phyloP scores from a whole-genome alignment of 2,888 invertebrate genomes.

The Branchipolynoe longqiensis region DNA sequence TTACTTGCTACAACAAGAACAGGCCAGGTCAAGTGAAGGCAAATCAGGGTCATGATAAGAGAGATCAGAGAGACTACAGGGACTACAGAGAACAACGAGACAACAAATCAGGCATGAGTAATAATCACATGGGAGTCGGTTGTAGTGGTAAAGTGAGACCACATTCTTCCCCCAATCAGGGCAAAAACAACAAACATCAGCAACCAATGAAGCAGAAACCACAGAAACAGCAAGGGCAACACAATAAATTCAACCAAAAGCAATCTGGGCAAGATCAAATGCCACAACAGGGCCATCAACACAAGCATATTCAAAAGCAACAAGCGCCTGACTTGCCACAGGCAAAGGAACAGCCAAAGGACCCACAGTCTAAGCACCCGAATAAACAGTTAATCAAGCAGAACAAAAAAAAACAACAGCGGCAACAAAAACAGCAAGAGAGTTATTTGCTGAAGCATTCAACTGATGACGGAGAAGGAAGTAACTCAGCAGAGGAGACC shows the following conservation, averaged over 20 bases:
- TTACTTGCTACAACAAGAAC: conserved; percentile 19
- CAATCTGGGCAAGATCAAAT: not conserved
- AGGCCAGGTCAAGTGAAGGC: conserved; percentile 6
- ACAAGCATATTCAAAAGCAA: not conserved
- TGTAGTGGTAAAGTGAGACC: not conserved
- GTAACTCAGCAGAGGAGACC: not conserved
- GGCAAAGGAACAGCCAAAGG: not conserved
- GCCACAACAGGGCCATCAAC: not conserved
- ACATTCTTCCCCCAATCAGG: not conserved
- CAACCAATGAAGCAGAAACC: not conserved
- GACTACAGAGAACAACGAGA: not conserved
- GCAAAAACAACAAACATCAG: conserved; percentile 5
- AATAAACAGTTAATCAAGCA: conserved; percentile 20
- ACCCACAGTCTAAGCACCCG: not conserved
- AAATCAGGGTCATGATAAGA: not conserved
- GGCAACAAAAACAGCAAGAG: conserved; percentile 12
- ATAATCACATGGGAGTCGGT: not conserved
- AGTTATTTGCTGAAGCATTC: too few species aligned
- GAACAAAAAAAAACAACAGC: conserved; percentile 4
- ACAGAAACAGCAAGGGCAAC: not conserved
- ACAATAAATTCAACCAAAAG: not conserved
- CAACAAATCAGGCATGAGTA: too few species aligned
- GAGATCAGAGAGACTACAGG: not conserved
- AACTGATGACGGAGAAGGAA: not conserved
- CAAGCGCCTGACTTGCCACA: not conserved